Conservation (phyloP, 2,888 invertebrate species). For the Tenthredo scrophulariae region DNA sequence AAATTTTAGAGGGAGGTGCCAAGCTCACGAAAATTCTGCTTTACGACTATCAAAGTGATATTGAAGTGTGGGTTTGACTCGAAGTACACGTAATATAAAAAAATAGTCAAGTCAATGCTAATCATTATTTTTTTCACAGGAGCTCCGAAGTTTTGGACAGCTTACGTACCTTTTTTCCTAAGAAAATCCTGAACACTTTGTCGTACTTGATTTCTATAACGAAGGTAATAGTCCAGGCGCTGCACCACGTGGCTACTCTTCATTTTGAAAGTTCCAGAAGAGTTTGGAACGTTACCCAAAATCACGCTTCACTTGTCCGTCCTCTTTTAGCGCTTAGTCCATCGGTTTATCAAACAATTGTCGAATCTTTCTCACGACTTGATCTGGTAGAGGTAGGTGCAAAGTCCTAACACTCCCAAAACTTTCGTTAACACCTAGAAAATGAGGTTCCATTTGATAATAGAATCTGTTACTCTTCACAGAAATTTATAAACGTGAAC, state of each 20-base stretch:
- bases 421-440: not conserved
- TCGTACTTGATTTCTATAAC: conserved; percentile 68
- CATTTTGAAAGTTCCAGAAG: conserved; percentile 65
- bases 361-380: conserved; percentile 67
- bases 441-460: not conserved
- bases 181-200: conserved; percentile 65
- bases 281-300: conserved; percentile 65
- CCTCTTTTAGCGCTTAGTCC: conserved; percentile 67
- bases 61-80: conserved; percentile 66
- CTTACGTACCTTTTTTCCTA: conserved; percentile 64
- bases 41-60: conserved; percentile 63
- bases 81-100: not conserved
- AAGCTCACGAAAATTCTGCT: conserved; percentile 66
- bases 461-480: conserved; percentile 28
- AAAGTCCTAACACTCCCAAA: not conserved
- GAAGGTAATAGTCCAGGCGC: conserved; percentile 65
- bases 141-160: conserved; percentile 68
- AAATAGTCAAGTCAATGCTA: not conserved
- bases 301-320: conserved; percentile 65
- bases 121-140: conserved; percentile 64
- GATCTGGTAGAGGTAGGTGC: conserved; percentile 65
- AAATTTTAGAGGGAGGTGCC: conserved; percentile 67
- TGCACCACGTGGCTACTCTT: conserved; percentile 69
- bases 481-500: conserved; percentile 63
- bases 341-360: conserved; percentile 64